Conservation (phyloP, 2,113 vertebrate genomes). For the Equus przewalskii region DNA sequence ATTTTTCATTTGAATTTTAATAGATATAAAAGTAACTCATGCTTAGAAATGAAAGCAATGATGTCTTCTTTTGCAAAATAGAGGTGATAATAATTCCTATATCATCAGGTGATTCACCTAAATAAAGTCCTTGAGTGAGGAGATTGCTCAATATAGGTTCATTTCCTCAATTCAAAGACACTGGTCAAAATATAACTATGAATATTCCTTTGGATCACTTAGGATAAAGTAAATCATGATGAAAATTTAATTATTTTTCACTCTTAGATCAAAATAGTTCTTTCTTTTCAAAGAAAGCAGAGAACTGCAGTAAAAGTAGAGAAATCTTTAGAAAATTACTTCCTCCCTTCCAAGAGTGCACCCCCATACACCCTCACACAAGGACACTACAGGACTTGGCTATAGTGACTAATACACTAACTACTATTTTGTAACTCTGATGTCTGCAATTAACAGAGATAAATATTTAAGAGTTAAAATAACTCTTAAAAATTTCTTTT, state of each 20-base stretch:
- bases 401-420: not conserved
- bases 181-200: not conserved
- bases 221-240: slow-evolving; percentile 2
- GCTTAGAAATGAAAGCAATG: not conserved
- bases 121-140: not conserved
- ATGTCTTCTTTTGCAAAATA: not conserved
- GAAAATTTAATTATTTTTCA: not conserved
- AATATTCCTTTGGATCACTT: not conserved
- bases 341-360: not conserved
- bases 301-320: not conserved
- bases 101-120: not conserved
- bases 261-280: not conserved
- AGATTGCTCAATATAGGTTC: not conserved
- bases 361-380: not conserved
- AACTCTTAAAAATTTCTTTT: not conserved
- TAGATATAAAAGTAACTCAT: not conserved
- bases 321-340: not conserved
- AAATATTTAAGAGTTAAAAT: slow-evolving; percentile 13
- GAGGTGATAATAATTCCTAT: not conserved
- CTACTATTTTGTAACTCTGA: not conserved
- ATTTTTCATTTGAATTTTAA: slow-evolving; percentile 24
- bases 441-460: not conserved
- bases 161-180: not conserved
- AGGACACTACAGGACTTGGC: not conserved
- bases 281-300: not conserved